Evolutionary conservation across 2,113 vertebrate genomes (phyloP).

Genomic region (Pseudorhombus dupliciocellatus): DNA sequence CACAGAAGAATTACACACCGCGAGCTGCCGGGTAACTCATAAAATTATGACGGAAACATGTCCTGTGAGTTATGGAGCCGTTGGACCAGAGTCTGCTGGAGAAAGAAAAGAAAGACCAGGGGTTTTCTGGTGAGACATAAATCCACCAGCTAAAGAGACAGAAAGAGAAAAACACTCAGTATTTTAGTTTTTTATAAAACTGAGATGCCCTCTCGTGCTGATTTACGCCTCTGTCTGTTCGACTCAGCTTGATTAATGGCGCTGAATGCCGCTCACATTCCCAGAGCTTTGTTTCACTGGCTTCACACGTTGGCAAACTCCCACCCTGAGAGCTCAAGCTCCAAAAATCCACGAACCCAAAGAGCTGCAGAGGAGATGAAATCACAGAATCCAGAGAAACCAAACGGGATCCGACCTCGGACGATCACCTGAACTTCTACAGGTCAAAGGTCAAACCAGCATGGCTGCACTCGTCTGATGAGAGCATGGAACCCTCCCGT

Average conservation of each 20-base stretch:
- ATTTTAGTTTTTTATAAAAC: background rate
- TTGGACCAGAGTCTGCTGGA: background rate
- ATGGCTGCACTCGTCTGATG: background rate
- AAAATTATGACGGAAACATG: conserved; percentile 10
- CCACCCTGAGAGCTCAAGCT: conserved; percentile 4
- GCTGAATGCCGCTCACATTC: background rate
- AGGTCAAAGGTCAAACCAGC: too few relatives aligned
- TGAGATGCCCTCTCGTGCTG: background rate
- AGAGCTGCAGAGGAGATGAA: too few relatives aligned
- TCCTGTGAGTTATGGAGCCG: conserved; percentile 7
- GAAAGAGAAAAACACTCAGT: background rate
- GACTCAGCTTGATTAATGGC: background rate
- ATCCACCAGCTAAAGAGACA: conserved; percentile 6
- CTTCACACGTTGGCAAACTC: background rate
- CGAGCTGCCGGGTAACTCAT: background rate
- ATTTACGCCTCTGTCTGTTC: conserved; percentile 20
- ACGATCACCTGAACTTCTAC: too few relatives aligned
- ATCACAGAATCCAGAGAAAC: too few relatives aligned
- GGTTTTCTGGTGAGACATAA: background rate
- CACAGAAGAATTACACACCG: background rate
- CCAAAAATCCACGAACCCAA: too few relatives aligned
- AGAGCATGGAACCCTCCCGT: background rate
- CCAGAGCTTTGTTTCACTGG: conserved; percentile 4
- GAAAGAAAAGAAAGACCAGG: background rate
- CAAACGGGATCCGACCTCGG: too few relatives aligned